phyloP scores from a whole-genome alignment of 1,140 invertebrate genomes.

The Lordiphosa mommai region DNA sequence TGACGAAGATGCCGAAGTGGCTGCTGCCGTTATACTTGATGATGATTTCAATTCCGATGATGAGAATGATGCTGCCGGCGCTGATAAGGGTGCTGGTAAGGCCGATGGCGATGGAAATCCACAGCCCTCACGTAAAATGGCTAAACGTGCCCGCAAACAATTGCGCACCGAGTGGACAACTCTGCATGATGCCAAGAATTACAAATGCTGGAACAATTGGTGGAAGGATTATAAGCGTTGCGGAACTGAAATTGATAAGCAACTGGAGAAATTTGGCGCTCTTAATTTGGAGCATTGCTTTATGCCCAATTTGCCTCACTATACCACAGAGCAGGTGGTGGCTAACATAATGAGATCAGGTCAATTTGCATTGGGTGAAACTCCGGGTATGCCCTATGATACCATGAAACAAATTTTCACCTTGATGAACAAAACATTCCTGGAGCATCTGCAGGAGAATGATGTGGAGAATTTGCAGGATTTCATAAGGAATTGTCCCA shows the following conservation, averaged over 20 bases:
- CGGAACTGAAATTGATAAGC: constrained; percentile 41
- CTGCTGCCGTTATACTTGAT: constrained; percentile 24
- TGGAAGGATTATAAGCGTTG: constrained; percentile 52
- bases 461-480: constrained; percentile 45
- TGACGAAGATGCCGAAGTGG: constrained; percentile 47
- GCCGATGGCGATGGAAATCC: too few relatives aligned
- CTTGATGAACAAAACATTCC: constrained; percentile 53
- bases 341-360: constrained; percentile 44
- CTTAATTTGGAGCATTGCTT: constrained; percentile 55
- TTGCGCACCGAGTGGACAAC: constrained; percentile 39
- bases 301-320: constrained; percentile 46
- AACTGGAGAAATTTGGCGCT: constrained; percentile 32
- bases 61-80: constrained; percentile 14
- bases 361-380: constrained; percentile 44
- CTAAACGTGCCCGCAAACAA: constrained; percentile 46
- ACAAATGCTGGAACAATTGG: constrained; percentile 46
- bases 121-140: constrained; percentile 28
- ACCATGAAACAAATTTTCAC: constrained; percentile 59
- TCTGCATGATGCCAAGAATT: constrained; percentile 34
- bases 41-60: constrained; percentile 15
- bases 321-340: constrained; percentile 51
- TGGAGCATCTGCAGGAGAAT: constrained; percentile 46
- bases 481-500: constrained; percentile 48
- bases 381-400: constrained; percentile 55
- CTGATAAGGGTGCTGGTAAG: constrained; percentile 12